A percentile compares a stretch with the other conserved stretches of the same genome.
These are phyloP conservation scores for Drosophila ficusphila DNA, from an alignment of 1,140 invertebrate genomes.

Conservation along the genomic window DNA sequence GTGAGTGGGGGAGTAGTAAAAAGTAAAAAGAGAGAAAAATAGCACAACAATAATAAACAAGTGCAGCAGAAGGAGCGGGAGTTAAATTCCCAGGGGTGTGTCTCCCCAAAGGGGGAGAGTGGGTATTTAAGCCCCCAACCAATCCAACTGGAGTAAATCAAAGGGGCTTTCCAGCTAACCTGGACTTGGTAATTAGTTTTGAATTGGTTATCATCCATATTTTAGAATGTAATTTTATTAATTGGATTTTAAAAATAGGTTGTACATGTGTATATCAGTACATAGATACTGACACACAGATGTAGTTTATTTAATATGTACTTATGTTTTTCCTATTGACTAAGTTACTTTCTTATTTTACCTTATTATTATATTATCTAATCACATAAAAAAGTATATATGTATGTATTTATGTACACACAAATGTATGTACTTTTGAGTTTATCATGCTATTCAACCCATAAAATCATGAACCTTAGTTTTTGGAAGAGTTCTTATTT, in stretches of 20 bases:
- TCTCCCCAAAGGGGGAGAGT: neutral
- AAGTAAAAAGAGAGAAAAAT: conserved; percentile 10
- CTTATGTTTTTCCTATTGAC: too few relatives aligned
- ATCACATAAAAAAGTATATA: too few relatives aligned
- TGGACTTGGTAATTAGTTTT: neutral
- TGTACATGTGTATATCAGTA: neutral
- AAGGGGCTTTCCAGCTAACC: neutral
- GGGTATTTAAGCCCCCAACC: neutral
- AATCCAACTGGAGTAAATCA: conserved; percentile 8
- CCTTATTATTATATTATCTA: too few relatives aligned
- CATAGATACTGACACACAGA: too few relatives aligned
- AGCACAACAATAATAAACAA: conserved; percentile 40
- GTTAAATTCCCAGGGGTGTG: conserved; percentile 22
- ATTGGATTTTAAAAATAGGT: neutral
- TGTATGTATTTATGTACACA: too few relatives aligned
- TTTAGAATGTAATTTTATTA: neutral
- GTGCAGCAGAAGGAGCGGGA: conserved; percentile 55
- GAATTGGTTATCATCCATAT: neutral
- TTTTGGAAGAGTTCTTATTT: too few relatives aligned
- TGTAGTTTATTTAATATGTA: too few relatives aligned
- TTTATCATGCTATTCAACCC: too few relatives aligned
- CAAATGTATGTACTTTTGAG: too few relatives aligned
- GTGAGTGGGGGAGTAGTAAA: conserved; percentile 15
- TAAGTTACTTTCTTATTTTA: too few relatives aligned
- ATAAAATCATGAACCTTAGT: too few relatives aligned